phyloP scores from a whole-genome alignment of 2,113 vertebrate species.

The Archocentrus centrarchus region DNA sequence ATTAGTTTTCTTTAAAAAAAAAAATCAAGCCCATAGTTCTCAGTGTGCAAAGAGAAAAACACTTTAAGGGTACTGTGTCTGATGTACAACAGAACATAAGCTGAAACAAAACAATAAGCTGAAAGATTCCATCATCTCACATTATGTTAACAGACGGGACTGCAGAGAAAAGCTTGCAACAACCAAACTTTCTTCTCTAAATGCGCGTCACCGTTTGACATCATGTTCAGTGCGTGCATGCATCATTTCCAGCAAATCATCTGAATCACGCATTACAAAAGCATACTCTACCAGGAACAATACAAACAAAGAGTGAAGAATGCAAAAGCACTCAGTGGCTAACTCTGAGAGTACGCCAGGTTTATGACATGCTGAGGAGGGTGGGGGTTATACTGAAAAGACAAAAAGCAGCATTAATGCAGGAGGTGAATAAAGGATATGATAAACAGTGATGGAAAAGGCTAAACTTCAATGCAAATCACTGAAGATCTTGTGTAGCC shows the following conservation, averaged over 20 bases:
- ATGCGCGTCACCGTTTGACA: background rate
- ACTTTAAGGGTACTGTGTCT: background rate
- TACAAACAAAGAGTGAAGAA: background rate
- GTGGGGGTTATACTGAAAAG: background rate
- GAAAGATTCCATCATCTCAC: background rate
- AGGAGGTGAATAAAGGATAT: background rate
- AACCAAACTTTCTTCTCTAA: background rate
- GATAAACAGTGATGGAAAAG: background rate
- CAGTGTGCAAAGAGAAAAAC: background rate
- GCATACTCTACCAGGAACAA: background rate
- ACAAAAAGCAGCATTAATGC: background rate
- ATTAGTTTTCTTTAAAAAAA: too few species aligned
- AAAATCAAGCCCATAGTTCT: background rate
- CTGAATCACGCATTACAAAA: background rate
- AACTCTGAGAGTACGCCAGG: background rate
- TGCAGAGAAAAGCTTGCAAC: fast-evolving
- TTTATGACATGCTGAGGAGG: background rate
- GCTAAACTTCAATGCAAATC: background rate
- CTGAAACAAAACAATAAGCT: background rate
- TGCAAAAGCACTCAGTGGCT: background rate
- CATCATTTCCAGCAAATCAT: background rate
- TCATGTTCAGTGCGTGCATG: background rate
- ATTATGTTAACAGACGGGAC: background rate
- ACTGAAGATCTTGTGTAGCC: background rate
- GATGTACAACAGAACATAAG: background rate